These are phyloP conservation scores for Saccostrea cuccullata DNA, from an alignment of 1,140 invertebrate genomes.

Conservation along the genomic window DNA sequence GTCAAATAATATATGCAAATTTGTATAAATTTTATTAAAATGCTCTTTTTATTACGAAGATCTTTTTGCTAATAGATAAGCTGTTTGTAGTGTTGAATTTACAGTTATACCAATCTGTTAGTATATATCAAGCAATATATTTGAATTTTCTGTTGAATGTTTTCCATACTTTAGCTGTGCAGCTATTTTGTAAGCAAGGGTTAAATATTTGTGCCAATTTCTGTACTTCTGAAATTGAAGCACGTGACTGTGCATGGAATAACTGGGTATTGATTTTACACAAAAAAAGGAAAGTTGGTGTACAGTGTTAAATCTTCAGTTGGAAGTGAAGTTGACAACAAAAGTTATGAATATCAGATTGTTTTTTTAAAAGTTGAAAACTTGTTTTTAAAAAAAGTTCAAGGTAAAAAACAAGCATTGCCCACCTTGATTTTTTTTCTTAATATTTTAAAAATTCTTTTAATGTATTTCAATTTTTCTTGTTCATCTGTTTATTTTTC, in stretches of 20 bases:
- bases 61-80: slow-evolving; percentile 45
- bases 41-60: slow-evolving; percentile 47
- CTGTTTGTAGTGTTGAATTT: slow-evolving; percentile 40
- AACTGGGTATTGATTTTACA: slow-evolving; percentile 31
- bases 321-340: slow-evolving; percentile 32
- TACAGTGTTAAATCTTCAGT: neutral
- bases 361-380: neutral
- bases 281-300: neutral
- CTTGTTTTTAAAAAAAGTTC: neutral
- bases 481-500: slow-evolving; percentile 40
- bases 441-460: neutral
- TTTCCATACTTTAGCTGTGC: slow-evolving; percentile 35
- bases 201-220: slow-evolving; percentile 44
- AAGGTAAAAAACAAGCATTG: slow-evolving; percentile 5
- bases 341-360: slow-evolving; percentile 44
- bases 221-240: slow-evolving; percentile 33
- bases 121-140: slow-evolving; percentile 48
- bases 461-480: slow-evolving; percentile 39
- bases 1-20: slow-evolving; percentile 52
- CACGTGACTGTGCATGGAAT: neutral
- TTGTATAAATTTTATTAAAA: slow-evolving; percentile 46
- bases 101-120: slow-evolving; percentile 23
- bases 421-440: slow-evolving; percentile 14
- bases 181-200: slow-evolving; percentile 30
- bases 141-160: slow-evolving; percentile 33